phyloP scores from a whole-genome alignment of 2,113 vertebrate species.

The Rhynchopsitta pachyrhyncha region DNA sequence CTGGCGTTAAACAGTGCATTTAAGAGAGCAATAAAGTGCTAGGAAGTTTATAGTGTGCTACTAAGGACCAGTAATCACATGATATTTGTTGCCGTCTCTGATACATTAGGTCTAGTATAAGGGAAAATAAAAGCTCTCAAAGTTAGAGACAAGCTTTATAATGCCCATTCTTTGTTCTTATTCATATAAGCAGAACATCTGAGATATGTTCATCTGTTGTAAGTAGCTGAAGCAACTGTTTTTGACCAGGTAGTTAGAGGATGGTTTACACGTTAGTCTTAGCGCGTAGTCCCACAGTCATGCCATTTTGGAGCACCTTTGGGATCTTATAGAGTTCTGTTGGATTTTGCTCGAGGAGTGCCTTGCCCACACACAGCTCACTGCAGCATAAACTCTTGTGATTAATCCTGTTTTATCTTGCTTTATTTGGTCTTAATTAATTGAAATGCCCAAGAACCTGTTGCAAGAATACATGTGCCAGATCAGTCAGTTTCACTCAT shows the following conservation, averaged over 20 bases:
- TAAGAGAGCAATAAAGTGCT: neutral
- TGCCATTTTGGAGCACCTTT: neutral
- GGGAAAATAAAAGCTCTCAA: neutral
- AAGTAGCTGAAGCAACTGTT: neutral
- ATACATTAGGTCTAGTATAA: neutral
- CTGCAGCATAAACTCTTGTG: neutral
- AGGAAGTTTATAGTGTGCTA: neutral
- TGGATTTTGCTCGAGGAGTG: neutral
- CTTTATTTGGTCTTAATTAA: neutral
- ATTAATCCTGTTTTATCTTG: neutral
- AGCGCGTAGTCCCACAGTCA: neutral
- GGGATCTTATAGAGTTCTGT: neutral
- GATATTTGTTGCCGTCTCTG: neutral
- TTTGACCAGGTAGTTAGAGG: neutral
- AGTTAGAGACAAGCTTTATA: neutral
- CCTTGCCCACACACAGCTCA: neutral
- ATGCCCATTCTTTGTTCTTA: neutral
- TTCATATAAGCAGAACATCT: neutral
- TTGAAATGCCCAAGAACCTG: neutral
- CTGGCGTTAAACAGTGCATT: neutral
- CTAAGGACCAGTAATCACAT: neutral
- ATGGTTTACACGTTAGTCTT: neutral
- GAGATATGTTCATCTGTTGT: neutral
- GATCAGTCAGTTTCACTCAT: neutral
- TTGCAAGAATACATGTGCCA: neutral